Evolutionary conservation across 1,140 invertebrate species (phyloP), one percentile per base, ranked within the genome.

Genomic region (Papilio xuthus): DNA sequence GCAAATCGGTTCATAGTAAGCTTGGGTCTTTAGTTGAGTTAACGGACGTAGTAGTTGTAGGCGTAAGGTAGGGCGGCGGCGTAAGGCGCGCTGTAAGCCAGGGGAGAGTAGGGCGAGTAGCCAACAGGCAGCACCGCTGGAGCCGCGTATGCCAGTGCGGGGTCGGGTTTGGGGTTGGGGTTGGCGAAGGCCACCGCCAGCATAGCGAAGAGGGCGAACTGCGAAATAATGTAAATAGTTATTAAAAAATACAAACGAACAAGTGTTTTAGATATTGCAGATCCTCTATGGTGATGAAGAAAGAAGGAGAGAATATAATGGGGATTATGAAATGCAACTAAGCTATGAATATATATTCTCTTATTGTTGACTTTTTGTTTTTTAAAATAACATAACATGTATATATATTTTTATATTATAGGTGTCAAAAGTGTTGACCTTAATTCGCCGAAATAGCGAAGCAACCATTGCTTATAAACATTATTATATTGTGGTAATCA

Each of bases 101-200:
- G 76, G 9, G 84, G 83, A 20, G 78, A 75, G 74, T 88, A 89
- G 26, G 84, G 83, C 8, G 89, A 78, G 78, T 91, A 91, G 69
- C 83, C 83, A 2, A 82, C 77, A 37, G 87, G 84, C 23, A 78
- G 32, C 15, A 81, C 78, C 18, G 82, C 79, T 63, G 81, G 78
- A 47, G 72, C 85, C 10, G 87, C 44, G 86, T 92, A 92, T 23
- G 82, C 78, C 42, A 87, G 15, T 9, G 84, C 81, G 67, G 85
- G 92, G 44, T 91, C 91, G 67, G 84, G 90, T 72, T 89, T 89
- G 75, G 79, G 86, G 86, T 78, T 91, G 73, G 94, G 94, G 83
- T 88, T 92, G 81, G 95, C 95, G 82, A 93, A 93, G 63, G 94
- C 94, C 77, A 94, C 86, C 56, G 93, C 94, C 87, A 95, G 83